A percentile compares a stretch with the other conserved stretches of the same genome.
phyloP scores from a whole-genome alignment of 2,113 vertebrate species.

The Rafetus swinhoei region DNA sequence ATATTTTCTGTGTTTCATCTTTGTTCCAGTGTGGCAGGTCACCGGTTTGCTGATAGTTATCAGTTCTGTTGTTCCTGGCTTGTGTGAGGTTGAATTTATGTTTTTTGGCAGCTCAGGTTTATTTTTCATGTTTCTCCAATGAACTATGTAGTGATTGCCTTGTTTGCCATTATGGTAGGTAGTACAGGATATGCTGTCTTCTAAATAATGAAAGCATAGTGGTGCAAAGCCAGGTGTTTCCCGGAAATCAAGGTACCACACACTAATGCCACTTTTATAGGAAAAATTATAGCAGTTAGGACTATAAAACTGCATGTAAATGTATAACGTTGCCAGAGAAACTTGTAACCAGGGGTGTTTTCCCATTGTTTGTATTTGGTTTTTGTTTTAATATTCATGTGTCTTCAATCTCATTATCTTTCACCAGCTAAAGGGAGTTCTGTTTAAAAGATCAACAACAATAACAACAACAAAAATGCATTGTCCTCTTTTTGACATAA shows the following conservation, averaged over 20 bases:
- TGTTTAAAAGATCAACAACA: neutral
- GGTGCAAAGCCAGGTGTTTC: conserved; percentile 79
- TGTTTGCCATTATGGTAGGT: conserved; percentile 54
- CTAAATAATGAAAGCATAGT: neutral
- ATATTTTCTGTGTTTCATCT: rapidly evolving
- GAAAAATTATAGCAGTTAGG: conserved; percentile 8
- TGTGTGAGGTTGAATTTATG: neutral
- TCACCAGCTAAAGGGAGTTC: neutral
- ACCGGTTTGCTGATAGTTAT: neutral
- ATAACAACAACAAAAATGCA: neutral
- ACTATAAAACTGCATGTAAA: conserved; percentile 33
- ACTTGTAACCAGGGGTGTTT: conserved; percentile 30
- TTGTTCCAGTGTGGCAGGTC: rapidly evolving
- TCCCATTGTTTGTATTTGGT: conserved; percentile 27
- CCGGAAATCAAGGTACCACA: conserved; percentile 60
- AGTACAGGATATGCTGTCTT: conserved; percentile 67
- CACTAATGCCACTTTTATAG: neutral
- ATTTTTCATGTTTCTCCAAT: conserved; percentile 3
- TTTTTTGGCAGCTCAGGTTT: neutral
- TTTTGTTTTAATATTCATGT: neutral
- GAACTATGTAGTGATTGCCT: neutral
- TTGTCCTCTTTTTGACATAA: neutral
- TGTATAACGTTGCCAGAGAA: conserved; percentile 21
- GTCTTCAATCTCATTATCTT: neutral
- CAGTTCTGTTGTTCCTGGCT: neutral